These are phyloP conservation scores for Drosophila tani DNA, from an alignment of 1,140 invertebrate species.

Conservation along the genomic window DNA sequence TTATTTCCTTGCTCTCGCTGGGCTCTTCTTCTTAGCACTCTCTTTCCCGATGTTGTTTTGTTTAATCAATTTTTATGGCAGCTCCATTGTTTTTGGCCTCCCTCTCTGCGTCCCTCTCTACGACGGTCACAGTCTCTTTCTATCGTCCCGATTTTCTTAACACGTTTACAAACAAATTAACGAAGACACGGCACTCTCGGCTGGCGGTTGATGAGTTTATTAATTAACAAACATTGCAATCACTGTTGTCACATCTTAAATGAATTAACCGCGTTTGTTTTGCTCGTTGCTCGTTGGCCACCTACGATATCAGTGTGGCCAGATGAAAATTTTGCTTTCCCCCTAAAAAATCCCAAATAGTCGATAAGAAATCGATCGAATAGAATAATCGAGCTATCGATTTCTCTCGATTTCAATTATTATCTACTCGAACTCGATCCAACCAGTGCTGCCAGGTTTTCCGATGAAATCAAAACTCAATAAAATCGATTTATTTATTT, in stretches of 20 bases:
- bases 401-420: too few relatives aligned
- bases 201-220: background rate
- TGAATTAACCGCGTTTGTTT: constrained; percentile 13
- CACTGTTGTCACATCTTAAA: constrained; percentile 29
- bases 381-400: too few relatives aligned
- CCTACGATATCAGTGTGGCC: too few relatives aligned
- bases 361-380: too few relatives aligned
- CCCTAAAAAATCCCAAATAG: too few relatives aligned
- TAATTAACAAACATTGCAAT: constrained; percentile 1
- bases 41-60: constrained; percentile 14
- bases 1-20: constrained; percentile 1
- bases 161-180: constrained; percentile 5
- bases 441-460: too few relatives aligned
- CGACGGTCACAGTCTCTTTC: background rate
- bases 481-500: too few relatives aligned
- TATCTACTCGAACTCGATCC: too few relatives aligned
- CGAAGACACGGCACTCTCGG: background rate
- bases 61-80: constrained; percentile 40
- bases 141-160: background rate
- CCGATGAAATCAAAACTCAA: too few relatives aligned
- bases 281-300: background rate
- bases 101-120: background rate
- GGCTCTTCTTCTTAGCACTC: background rate
- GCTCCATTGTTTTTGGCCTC: constrained; percentile 17
- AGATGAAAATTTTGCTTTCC: too few relatives aligned